phyloP scores from a whole-genome alignment of 2,888 invertebrate species.

The Pterobdella sp. region DNA sequence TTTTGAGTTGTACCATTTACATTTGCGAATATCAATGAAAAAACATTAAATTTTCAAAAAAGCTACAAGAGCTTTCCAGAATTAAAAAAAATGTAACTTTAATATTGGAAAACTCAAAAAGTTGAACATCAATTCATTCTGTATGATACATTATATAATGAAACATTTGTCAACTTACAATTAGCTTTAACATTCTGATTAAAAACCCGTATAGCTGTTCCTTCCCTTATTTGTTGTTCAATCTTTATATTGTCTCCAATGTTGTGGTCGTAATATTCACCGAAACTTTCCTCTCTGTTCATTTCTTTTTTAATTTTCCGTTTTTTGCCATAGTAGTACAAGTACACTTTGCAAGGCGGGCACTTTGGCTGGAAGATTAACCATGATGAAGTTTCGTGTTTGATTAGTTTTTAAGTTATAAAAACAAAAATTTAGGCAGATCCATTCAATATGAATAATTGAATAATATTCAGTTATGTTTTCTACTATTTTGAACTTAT shows the following conservation, averaged over 20 bases:
- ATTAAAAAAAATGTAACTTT: no score
- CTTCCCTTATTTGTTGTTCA: conserved; percentile 51
- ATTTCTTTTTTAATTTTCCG: conserved; percentile 42
- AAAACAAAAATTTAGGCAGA: no score
- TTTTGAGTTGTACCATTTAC: no score
- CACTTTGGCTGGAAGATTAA: conserved; percentile 34
- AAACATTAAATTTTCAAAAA: no score
- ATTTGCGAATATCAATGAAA: no score
- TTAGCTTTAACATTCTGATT: not conserved
- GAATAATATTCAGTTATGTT: no score
- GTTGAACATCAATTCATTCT: not conserved
- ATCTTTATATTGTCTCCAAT: conserved; percentile 46
- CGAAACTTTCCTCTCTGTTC: conserved; percentile 41
- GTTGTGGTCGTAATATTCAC: conserved; percentile 41
- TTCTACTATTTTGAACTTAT: no score
- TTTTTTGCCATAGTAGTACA: conserved; percentile 47
- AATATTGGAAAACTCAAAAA: not conserved
- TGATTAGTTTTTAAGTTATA: no score
- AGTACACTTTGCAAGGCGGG: conserved; percentile 44
- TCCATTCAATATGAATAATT: no score
- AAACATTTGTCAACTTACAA: not conserved
- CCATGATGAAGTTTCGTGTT: no score
- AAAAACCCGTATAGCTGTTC: conserved; percentile 42
- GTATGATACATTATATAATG: not conserved
- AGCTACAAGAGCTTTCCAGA: no score